Evolutionary conservation across 2,113 vertebrate genomes (phyloP), one percentile per base, ranked within the genome.

Genomic region (Dicaeum eximium): DNA sequence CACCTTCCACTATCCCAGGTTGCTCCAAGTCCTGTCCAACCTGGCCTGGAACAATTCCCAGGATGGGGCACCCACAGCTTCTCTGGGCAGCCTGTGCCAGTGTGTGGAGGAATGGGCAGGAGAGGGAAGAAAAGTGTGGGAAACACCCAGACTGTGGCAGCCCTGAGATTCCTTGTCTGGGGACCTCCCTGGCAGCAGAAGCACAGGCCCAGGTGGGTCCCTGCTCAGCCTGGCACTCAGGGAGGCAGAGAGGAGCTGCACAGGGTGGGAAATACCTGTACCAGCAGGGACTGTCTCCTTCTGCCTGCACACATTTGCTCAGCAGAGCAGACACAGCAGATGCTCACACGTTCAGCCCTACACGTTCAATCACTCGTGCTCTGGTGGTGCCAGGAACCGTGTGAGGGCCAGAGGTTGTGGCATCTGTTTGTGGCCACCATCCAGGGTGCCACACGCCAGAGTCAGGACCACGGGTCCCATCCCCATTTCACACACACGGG

Each of bases 301-400:
- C 53, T 84, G 57, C 93, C 89, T 75, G 80, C 93, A 87, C 86
- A 94, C 94, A 62, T 93, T 87, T 79, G 91, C 80, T 95, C 90
- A 87, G 4, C 78, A 19, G 91, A 84, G 93, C 94, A 61, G 83
- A 37, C 30, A 48, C 3, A 23, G 86, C 94, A 92, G 95, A 54
- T 50, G 88, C 35, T 35, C 77, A 21, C 57, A 7, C 3, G 0
- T 6, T 54, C 79, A 40, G 92, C 64, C 62, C 70, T 7, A 19
- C 80, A 13, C 61, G 3, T 13, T 54, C 65, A 3, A 12, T 54
- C 83, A 5, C 92, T 45, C 2, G 8, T 9, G 1, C 92, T 35
- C 78, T 1, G 6, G 56, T 1, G 0, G 85, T 6, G 14, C 47
- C 93, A 30, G 35, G 35, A 80, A 8, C 28, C 10, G 1, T 1